Percentiles rank a stretch among this genome's conserved stretches.
Evolutionary conservation across 2,797 vertebrate genomes (phyloP).

Genomic region (Sternarchorhynchus goeldii): DNA sequence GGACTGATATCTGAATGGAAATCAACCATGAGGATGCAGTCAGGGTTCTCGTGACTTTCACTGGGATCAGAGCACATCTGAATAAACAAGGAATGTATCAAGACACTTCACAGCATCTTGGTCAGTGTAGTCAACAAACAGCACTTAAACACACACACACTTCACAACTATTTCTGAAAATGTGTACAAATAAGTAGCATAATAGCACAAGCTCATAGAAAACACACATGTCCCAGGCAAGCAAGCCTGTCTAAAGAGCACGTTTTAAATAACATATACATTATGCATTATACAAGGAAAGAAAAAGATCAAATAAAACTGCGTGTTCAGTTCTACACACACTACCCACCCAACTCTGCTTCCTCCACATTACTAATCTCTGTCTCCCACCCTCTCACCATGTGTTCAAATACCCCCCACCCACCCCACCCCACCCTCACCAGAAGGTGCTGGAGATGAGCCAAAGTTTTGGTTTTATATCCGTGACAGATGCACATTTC

Average conservation of each 20-base stretch:
- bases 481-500: constrained; percentile 1
- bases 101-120: not conserved
- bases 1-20: not conserved
- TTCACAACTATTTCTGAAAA: too few species aligned
- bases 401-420: constrained; percentile 47
- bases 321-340: not conserved
- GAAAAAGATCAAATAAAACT: not conserved
- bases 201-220: not conserved
- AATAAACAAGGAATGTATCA: too few species aligned
- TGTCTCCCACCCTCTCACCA: constrained; percentile 48
- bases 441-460: constrained; percentile 10
- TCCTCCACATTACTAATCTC: constrained; percentile 44
- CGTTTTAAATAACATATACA: too few species aligned
- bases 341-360: constrained; percentile 40
- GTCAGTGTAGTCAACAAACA: not conserved
- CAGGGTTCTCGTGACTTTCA: not conserved
- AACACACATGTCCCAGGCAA: not conserved
- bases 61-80: not conserved
- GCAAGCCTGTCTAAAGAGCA: not conserved
- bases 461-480: constrained; percentile 7
- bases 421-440: constrained; percentile 1
- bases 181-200: too few species aligned
- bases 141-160: too few species aligned
- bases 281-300: not conserved
- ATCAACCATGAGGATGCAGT: not conserved